These are phyloP conservation scores for Melanargia galathea DNA, from an alignment of 2,888 invertebrate species.

Conservation along the genomic window DNA sequence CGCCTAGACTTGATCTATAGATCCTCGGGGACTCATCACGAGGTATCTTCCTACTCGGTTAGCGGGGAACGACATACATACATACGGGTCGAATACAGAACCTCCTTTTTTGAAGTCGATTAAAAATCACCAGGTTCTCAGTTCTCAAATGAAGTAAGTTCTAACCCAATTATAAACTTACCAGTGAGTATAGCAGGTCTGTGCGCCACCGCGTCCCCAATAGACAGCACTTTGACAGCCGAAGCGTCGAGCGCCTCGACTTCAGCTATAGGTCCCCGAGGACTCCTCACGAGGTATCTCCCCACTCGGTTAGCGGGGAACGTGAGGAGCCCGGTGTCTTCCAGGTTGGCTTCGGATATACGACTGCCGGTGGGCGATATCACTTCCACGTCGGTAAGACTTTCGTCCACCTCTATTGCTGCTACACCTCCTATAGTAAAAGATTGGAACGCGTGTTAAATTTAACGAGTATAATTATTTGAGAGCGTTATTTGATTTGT, in stretches of 20 bases:
- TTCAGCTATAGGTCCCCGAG: slow-evolving; percentile 67
- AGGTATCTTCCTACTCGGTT: slow-evolving; percentile 88
- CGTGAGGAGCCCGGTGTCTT: slow-evolving; percentile 84
- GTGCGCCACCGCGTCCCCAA: slow-evolving; percentile 90
- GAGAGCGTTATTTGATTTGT: too few relatives aligned
- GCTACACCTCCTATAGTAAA: slow-evolving; percentile 70
- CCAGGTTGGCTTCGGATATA: slow-evolving; percentile 83
- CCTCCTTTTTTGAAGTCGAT: too few relatives aligned
- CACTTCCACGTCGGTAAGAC: slow-evolving; percentile 86
- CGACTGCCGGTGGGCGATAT: slow-evolving; percentile 84
- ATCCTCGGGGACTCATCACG: slow-evolving; percentile 78
- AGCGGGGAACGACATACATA: slow-evolving; percentile 91
- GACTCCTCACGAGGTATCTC: slow-evolving; percentile 85
- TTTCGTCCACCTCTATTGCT: slow-evolving; percentile 83
- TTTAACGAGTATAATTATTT: too few relatives aligned
- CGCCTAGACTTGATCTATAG: slow-evolving; percentile 85
- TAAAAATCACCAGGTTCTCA: too few relatives aligned
- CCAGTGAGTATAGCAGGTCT: slow-evolving; percentile 90
- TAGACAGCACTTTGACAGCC: slow-evolving; percentile 87
- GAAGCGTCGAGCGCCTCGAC: slow-evolving; percentile 91
- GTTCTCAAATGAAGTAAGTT: not conserved
- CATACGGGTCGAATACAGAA: too few relatives aligned
- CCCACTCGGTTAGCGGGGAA: slow-evolving; percentile 90
- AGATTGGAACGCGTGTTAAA: not conserved
- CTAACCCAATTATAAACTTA: slow-evolving; percentile 48